These are phyloP conservation scores for Rhynchophorus ferrugineus DNA, from an alignment of 1,140 invertebrate species.

Conservation along the genomic window DNA sequence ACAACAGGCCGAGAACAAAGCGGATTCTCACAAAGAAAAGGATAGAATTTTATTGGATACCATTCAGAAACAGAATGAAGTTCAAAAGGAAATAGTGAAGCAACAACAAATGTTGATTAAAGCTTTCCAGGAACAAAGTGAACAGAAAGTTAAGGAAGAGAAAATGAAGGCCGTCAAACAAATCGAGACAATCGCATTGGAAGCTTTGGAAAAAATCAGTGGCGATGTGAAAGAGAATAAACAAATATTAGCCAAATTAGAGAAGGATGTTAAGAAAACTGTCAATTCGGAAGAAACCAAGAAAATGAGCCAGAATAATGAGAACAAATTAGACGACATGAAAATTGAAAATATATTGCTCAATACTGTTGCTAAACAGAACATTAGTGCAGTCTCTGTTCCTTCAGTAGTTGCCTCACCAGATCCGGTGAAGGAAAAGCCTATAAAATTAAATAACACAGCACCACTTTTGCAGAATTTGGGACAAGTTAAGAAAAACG, in stretches of 20 bases:
- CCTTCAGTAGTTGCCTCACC: neutral
- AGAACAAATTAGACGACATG: neutral
- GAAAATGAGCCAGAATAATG: neutral
- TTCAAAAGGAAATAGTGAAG: slow-evolving; percentile 42
- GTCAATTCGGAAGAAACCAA: slow-evolving; percentile 12
- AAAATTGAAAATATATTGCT: neutral
- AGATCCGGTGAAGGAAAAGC: neutral
- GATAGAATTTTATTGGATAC: slow-evolving; percentile 46
- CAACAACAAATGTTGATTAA: slow-evolving; percentile 43
- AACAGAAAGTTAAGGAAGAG: slow-evolving; percentile 29
- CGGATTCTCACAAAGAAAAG: slow-evolving; percentile 34
- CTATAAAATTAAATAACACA: slow-evolving; percentile 1
- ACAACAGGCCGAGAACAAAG: slow-evolving; percentile 40
- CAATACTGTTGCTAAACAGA: neutral
- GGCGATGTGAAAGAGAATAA: slow-evolving; percentile 20
- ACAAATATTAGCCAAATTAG: slow-evolving; percentile 21
- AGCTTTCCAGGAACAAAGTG: slow-evolving; percentile 29
- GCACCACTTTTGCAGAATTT: slow-evolving; percentile 15
- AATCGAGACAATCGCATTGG: slow-evolving; percentile 33
- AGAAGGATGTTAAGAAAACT: slow-evolving; percentile 17
- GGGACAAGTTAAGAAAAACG: slow-evolving; percentile 2
- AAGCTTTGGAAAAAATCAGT: slow-evolving; percentile 35
- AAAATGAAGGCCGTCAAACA: slow-evolving; percentile 31
- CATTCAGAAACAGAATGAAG: slow-evolving; percentile 49
- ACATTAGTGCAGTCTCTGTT: neutral